Evolutionary conservation across 2,888 invertebrate genomes (phyloP).

Genomic region (Leistus spinibarbis): DNA sequence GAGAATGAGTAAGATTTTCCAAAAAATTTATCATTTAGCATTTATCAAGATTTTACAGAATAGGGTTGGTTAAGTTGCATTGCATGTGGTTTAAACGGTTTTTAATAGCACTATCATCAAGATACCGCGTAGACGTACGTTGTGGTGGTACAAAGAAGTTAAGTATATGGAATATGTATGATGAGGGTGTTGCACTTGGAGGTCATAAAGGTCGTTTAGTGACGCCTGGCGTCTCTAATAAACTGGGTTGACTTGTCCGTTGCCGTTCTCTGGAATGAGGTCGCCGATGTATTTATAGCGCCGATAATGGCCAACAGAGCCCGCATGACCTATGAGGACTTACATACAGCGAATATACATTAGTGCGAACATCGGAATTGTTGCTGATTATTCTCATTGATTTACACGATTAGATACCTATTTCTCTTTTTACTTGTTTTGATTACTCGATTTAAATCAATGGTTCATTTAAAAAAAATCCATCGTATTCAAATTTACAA

Average conservation of each 20-base stretch:
- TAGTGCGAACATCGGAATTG: neutral
- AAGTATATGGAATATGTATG: no score
- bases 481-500: no score
- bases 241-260: constrained; percentile 17
- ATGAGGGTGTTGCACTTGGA: neutral
- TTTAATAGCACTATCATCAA: neutral
- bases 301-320: constrained; percentile 11
- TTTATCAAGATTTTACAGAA: neutral
- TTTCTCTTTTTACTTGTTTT: no score
- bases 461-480: no score
- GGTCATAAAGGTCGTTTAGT: constrained; percentile 9
- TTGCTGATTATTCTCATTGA: neutral
- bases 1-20: neutral
- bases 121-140: no score
- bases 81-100: neutral
- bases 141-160: no score
- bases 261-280: constrained; percentile 21
- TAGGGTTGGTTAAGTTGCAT: neutral
- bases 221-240: constrained; percentile 17
- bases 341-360: constrained; percentile 7
- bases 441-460: no score
- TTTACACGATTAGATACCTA: no score
- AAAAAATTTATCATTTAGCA: neutral
- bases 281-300: constrained; percentile 29
- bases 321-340: constrained; percentile 19